Base-by-base conservation (phyloP, 1,140 invertebrate species). In the Drosophila lacteicornis region DNA sequence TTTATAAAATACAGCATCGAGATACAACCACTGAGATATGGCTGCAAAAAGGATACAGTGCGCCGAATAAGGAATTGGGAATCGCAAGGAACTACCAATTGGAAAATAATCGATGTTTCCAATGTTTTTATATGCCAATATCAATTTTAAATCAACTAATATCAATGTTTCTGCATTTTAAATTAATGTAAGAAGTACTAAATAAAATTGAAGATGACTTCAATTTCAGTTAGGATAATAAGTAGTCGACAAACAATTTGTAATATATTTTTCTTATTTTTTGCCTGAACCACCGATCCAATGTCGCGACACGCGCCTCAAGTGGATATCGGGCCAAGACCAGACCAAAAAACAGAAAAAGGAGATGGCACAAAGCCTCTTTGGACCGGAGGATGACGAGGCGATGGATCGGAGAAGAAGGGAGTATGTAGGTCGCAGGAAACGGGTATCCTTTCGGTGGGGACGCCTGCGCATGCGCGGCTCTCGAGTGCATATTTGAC, bases 401-500 rank as follows among this genome's bases (percentile, higher is more conserved):
- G n/a, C 13, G 30, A 58, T 50, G 22, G 5, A 11, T 8, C n/a
- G 25, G 12, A 17, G 15, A 27, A 13, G 40, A 5, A 45, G 22
- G 33, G 19, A 38, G 12, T 55, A 22, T 56, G 13, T 56, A 3
- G 33, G 53, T 40, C 53, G 19, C 33, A 56, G 36, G 57, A 50
- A 56, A 45, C 33, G 43, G 36, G 25, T 43, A 60, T 59, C 30
- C 57, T 67, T 67, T 79, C 45, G 42, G 46, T 49, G 51, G 47
- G 15, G 53, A 63, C 82, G 79, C 83, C 77, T 88, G 80, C 77
- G 71, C 68, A 74, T 83, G 68, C 71, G 71, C 53, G 61, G 56
- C 71, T 68, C 56, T 81, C 59, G 80, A 88, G 81, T 82, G 74
- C 62, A 65, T 75, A 69, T 84, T 68, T 88, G 84, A 88, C 84